Base-by-base conservation (phyloP, 2,113 vertebrate species). In the Syrrhaptes paradoxus region DNA sequence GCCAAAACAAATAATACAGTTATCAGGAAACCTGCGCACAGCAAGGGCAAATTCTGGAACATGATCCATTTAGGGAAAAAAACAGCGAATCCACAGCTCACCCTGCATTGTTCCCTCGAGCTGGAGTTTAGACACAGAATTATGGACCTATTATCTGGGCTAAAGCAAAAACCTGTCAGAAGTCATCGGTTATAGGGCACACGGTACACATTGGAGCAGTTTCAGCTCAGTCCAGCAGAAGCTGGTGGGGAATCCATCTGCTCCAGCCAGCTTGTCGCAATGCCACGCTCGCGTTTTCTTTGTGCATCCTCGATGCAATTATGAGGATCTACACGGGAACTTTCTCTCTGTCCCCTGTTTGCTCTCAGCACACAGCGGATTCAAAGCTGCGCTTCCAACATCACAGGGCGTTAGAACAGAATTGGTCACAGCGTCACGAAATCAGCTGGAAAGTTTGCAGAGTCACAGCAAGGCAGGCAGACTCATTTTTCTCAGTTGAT, bases 401-500 rank as follows among this genome's bases (percentile, higher is more conserved):
- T 93, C 91, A 51, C 21, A 2, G 68, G 61, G 76, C 2, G 1
- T 28, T 55, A 1, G 71, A 54, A 58, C 17, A 52, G 90, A 82
- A 85, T 61, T 5, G 49, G 81, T 36, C 0, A 0, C 71, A 4
- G 73, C 3, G 7, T 31, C 84, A 45, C 5, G 3, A 41, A 67
- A 91, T 29, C 85, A 82, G 85, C 93, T 93, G 93, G 78, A 70
- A 89, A 82, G 93, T 95, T 85, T 90, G 67, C 85, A 51, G 81
- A 54, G 80, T 77, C 4, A 1, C 80, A 87, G 89, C 20, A 1
- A 87, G 84, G 74, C 54, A 41, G 65, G 91, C 31, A 17, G 59
- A 75, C 62, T 90, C 71, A 4, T 96, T 96, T 89, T 85, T 94
- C 71, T 62, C 74, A 58, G 62, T 48, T 97, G 93, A 91, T 91